Evolutionary conservation across 92 coral and sea anemone species (phyloP), one percentile per base, ranked within the genome.

Genomic region (Epizoanthus rinbou): DNA sequence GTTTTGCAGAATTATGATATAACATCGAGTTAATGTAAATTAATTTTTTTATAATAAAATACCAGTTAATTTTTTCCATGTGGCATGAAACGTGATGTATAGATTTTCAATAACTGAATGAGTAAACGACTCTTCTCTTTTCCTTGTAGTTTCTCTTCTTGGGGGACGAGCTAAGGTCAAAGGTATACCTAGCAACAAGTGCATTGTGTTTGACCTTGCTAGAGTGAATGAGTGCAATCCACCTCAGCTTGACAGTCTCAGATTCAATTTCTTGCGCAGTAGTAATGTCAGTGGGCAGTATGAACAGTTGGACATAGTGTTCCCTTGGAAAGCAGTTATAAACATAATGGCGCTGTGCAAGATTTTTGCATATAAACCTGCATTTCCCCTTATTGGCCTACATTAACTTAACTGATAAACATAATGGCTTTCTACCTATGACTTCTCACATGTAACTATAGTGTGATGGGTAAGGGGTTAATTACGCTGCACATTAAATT

Each of bases 91-190:
- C 35, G 39, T 67, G 14, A 5, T 67, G 22, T 33, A 28, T 25
- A 67, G 47, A 67, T 67, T 67, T 67, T 67, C 73, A 67, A 14
- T 41, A 67, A 67, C 73, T 67, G 73, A 67, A 67, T 67, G 73
- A 67, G 73, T 67, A 67, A 67, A 67, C 73, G 16, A 67, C 73
- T 67, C 73, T 67, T 67, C 73, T 67, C 73, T 67, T 67, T 67
- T 67, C 73, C 73, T 67, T 67, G 31, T 67, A 67, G 73, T 67
- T 50, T 50, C 54, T 67, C 73, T 67, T 19, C 73, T 67, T 67
- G 73, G 73, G 73, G 73, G 73, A 67, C 73, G 73, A 67, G 73
- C 73, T 67, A 67, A 67, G 50, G 73, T 67, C 47, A 41, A 67
- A 67, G 73, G 73, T 67, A 67, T 67, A 67, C 73, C 73, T 67